phyloP scores from a whole-genome alignment of 2,888 invertebrate species.

The Isotomurus palustris region DNA sequence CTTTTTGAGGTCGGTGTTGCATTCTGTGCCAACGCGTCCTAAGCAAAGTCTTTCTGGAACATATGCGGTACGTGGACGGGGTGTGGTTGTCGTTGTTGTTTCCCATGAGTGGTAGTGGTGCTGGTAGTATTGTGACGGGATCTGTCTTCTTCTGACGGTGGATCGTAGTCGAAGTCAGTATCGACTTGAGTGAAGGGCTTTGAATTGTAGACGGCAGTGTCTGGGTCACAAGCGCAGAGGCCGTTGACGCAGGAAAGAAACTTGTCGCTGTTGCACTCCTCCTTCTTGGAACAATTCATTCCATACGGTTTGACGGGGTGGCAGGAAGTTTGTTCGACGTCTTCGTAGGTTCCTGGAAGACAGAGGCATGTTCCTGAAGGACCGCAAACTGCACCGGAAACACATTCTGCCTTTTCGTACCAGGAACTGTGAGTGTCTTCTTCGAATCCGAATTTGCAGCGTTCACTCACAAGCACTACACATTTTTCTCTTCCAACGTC shows the following conservation, averaged over 20 bases:
- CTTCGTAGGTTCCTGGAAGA: not conserved
- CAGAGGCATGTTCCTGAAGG: not conserved
- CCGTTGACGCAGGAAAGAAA: not conserved
- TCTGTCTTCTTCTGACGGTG: no score
- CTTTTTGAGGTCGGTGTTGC: no score
- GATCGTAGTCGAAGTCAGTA: no score
- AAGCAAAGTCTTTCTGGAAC: not conserved
- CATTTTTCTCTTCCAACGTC: not conserved
- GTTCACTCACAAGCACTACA: conserved; percentile 1
- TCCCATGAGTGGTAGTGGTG: no score
- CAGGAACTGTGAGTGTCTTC: not conserved
- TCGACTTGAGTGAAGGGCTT: no score
- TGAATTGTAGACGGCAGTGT: not conserved
- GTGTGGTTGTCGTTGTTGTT: not conserved
- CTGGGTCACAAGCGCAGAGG: not conserved
- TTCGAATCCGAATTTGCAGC: not conserved
- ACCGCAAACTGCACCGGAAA: not conserved
- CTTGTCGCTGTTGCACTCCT: not conserved
- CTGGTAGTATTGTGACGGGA: no score
- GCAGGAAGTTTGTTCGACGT: not conserved
- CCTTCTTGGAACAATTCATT: not conserved
- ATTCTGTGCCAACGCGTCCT: not conserved
- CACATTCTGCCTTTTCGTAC: conserved; percentile 3
- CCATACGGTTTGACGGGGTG: not conserved
- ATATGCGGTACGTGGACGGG: not conserved